A percentile compares a stretch with the other conserved stretches of the same genome.
Evolutionary conservation across 1,140 invertebrate genomes (phyloP).

Genomic region (Dermatophagoides farinae): DNA sequence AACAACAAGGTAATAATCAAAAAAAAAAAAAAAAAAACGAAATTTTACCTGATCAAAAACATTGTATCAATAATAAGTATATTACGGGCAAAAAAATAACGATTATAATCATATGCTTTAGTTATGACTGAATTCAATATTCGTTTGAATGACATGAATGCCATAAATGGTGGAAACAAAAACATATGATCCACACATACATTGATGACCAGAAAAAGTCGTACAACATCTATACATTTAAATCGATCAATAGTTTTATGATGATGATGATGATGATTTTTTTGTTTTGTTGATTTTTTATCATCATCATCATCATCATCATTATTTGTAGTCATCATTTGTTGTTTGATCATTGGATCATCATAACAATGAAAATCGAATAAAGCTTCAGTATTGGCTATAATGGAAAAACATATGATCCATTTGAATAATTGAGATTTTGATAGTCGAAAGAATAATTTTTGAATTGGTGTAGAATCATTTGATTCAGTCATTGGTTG

Average conservation of each 20-base stretch:
- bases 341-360: neutral
- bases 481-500: neutral
- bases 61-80: conserved; percentile 11
- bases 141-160: neutral
- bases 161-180: conserved; percentile 10
- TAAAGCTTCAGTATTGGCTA: neutral
- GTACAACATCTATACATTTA: neutral
- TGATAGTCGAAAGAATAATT: neutral
- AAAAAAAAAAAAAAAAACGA: too few relatives aligned
- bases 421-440: neutral
- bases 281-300: neutral
- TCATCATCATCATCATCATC: neutral
- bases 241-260: neutral
- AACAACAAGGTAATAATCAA: neutral
- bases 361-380: neutral
- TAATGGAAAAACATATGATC: neutral
- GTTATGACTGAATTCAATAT: conserved; percentile 10
- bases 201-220: conserved; percentile 6
- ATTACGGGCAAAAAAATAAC: conserved; percentile 9
- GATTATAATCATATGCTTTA: conserved; percentile 10
- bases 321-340: neutral
- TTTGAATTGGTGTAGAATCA: neutral
- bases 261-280: neutral
- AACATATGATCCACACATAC: conserved; percentile 11
- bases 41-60: conserved; percentile 10